Evolutionary conservation across 2,113 vertebrate genomes (phyloP).

Genomic region (Peromyscus californicus): DNA sequence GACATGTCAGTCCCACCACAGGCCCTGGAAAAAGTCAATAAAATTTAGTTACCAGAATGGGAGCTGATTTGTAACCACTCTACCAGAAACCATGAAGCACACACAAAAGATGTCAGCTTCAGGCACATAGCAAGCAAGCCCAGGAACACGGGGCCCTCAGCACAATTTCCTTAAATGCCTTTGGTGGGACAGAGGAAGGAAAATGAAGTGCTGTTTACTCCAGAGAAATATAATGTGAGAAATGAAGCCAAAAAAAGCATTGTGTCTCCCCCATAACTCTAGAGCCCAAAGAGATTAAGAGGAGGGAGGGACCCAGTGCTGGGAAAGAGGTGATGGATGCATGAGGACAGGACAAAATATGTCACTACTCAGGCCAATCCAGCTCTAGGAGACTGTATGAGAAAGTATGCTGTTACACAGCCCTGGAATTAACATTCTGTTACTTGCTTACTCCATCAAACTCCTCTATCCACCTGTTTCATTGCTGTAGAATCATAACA

Average conservation of each 20-base stretch:
- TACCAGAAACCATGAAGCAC: conserved; percentile 57
- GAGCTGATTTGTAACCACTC: conserved; percentile 75
- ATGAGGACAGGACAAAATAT: conserved; percentile 40
- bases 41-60: conserved; percentile 78
- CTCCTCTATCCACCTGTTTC: neutral
- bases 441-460: conserved; percentile 40
- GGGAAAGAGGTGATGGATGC: neutral
- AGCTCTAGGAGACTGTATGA: neutral
- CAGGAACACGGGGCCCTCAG: neutral
- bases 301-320: neutral
- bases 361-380: neutral
- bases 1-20: conserved; percentile 76
- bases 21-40: conserved; percentile 78
- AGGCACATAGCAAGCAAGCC: conserved; percentile 31
- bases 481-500: neutral
- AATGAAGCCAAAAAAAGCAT: conserved; percentile 53
- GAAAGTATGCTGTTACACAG: neutral
- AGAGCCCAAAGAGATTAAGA: neutral
- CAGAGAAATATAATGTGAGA: conserved; percentile 49
- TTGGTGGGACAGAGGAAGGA: conserved; percentile 51
- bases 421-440: conserved; percentile 20
- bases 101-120: conserved; percentile 75
- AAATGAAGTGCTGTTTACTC: conserved; percentile 52
- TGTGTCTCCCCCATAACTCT: conserved; percentile 16
- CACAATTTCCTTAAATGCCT: conserved; percentile 28